These are phyloP conservation scores for Furcula furcula DNA, from an alignment of 2,888 invertebrate genomes.

Conservation along the genomic window DNA sequence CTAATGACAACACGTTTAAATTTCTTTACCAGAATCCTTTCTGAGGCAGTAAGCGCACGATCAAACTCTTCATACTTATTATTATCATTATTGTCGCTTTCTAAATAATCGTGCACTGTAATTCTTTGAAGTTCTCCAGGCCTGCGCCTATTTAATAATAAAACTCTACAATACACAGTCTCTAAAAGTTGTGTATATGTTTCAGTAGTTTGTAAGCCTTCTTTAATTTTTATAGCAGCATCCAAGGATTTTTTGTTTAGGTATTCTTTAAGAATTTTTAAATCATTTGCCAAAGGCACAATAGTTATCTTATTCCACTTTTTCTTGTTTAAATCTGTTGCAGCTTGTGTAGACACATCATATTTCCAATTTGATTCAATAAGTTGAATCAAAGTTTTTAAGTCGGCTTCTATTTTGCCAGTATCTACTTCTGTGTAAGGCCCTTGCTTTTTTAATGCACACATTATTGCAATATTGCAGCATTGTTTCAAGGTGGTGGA, in stretches of 20 bases:
- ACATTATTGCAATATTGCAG: conserved; percentile 32
- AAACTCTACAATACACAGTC: conserved; percentile 27
- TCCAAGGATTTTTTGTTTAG: conserved; percentile 12
- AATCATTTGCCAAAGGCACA: conserved; percentile 24
- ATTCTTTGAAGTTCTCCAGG: conserved; percentile 29
- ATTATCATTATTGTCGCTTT: conserved; percentile 8
- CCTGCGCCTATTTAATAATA: conserved; percentile 26
- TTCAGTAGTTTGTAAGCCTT: conserved; percentile 14
- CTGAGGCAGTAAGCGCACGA: conserved; percentile 17
- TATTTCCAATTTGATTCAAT: conserved; percentile 25
- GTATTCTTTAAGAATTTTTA: conserved; percentile 16
- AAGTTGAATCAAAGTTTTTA: conserved; percentile 21
- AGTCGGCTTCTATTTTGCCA: conserved; percentile 19
- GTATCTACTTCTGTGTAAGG: conserved; percentile 20
- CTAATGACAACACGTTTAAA: conserved; percentile 33
- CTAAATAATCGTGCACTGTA: conserved; percentile 11
- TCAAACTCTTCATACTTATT: conserved; percentile 21
- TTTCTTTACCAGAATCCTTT: conserved; percentile 26
- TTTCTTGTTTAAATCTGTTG: conserved; percentile 26
- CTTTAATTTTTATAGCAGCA: conserved; percentile 20
- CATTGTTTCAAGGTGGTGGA: conserved; percentile 31
- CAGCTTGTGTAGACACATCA: conserved; percentile 28
- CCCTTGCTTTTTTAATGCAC: conserved; percentile 20
- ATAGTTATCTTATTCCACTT: conserved; percentile 30
- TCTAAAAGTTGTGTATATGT: conserved; percentile 26